These are phyloP conservation scores for Trilocha varians DNA, from an alignment of 2,888 invertebrate species.

Conservation along the genomic window DNA sequence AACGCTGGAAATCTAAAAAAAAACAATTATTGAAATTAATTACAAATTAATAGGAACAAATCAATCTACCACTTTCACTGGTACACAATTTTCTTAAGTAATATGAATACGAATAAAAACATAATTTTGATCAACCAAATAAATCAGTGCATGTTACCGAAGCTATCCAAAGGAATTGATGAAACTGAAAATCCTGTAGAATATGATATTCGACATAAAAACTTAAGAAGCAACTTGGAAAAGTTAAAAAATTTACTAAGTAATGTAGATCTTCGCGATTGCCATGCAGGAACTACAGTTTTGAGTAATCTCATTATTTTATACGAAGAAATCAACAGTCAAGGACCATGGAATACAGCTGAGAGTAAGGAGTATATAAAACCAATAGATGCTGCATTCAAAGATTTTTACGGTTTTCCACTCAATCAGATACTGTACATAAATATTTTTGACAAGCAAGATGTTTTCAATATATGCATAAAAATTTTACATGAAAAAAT, in stretches of 20 bases:
- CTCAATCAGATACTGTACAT: constrained; percentile 29
- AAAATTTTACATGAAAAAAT: constrained; percentile 41
- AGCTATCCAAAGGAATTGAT: constrained; percentile 38
- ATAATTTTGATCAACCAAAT: constrained; percentile 21
- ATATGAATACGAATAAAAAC: constrained; percentile 18
- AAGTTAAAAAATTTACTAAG: constrained; percentile 27
- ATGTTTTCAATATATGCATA: constrained; percentile 44
- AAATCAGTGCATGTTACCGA: constrained; percentile 35
- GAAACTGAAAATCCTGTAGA: constrained; percentile 38
- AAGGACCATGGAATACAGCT: constrained; percentile 38
- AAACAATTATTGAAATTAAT: no score
- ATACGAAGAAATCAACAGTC: constrained; percentile 8
- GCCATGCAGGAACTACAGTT: constrained; percentile 16
- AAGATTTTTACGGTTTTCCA: constrained; percentile 24
- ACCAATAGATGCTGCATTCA: constrained; percentile 34
- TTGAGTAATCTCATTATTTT: constrained; percentile 2
- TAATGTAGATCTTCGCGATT: constrained; percentile 24
- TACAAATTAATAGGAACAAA: no score
- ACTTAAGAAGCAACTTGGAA: constrained; percentile 27
- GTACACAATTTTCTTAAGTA: no score
- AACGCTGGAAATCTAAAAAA: no score
- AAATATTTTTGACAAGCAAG: constrained; percentile 31
- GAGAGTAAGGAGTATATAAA: constrained; percentile 25
- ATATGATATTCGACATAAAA: constrained; percentile 32
- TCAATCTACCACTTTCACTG: no score